A percentile compares a stretch with the other conserved stretches of the same genome.
These are phyloP conservation scores for Ctenosaura bakeri DNA, from an alignment of 2,797 vertebrate genomes.

Conservation along the genomic window DNA sequence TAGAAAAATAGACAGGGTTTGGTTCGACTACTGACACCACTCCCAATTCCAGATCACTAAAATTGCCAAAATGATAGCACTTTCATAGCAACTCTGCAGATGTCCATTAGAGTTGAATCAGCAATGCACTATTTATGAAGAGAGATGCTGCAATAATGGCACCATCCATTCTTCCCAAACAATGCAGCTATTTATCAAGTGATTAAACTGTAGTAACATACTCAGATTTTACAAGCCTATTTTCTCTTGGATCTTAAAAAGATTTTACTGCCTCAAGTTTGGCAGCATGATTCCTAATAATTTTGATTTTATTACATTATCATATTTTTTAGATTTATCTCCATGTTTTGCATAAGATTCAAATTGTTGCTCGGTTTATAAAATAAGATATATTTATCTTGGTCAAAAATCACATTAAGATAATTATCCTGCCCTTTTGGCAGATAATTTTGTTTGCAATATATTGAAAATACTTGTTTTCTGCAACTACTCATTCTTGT, in stretches of 20 bases:
- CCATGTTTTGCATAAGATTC: conserved; percentile 77
- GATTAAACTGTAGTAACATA: conserved; percentile 77
- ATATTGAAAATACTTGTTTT: conserved; percentile 74
- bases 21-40: conserved; percentile 44
- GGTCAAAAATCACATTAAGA: conserved; percentile 77
- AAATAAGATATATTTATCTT: conserved; percentile 77
- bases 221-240: conserved; percentile 74
- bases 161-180: conserved; percentile 75
- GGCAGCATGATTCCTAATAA: conserved; percentile 73
- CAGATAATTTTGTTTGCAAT: conserved; percentile 76
- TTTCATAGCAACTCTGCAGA: conserved; percentile 67
- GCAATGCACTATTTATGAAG: conserved; percentile 72
- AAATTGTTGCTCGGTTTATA: conserved; percentile 74
- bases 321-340: conserved; percentile 80
- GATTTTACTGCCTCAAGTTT: conserved; percentile 75
- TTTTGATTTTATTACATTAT: conserved; percentile 78
- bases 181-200: conserved; percentile 75
- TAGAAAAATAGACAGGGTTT: conserved; percentile 31
- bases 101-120: conserved; percentile 74
- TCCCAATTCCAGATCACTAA: conserved; percentile 38
- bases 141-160: conserved; percentile 71
- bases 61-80: conserved; percentile 49
- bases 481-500: conserved; percentile 57
- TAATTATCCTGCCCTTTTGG: conserved; percentile 77
- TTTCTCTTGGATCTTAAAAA: conserved; percentile 73